Percentiles rank a stretch among this genome's conserved stretches.
These are phyloP conservation scores for Nomada fucata DNA, from an alignment of 2,888 invertebrate genomes.

Conservation along the genomic window DNA sequence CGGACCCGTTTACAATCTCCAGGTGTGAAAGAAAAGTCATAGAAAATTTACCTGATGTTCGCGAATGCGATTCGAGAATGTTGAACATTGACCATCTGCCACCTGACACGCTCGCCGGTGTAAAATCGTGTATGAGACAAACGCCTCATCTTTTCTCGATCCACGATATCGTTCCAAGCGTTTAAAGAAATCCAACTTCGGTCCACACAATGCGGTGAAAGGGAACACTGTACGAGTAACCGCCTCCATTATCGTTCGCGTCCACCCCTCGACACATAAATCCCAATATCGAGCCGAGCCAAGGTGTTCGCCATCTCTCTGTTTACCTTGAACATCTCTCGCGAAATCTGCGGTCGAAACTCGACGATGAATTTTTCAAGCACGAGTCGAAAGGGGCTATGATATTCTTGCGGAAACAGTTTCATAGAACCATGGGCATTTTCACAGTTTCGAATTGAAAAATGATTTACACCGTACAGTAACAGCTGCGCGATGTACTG, in stretches of 20 bases:
- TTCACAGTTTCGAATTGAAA: too few species aligned
- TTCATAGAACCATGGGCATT: too few species aligned
- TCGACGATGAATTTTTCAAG: too few species aligned
- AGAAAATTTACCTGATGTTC: constrained; percentile 78
- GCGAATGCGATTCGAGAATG: constrained; percentile 80
- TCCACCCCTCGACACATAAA: constrained; percentile 51
- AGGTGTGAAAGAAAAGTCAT: background rate
- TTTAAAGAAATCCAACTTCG: constrained; percentile 2
- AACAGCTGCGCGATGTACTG: too few species aligned
- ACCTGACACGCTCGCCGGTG: constrained; percentile 79
- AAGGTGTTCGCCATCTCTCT: constrained; percentile 31
- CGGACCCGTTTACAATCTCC: background rate
- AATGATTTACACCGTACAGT: too few species aligned
- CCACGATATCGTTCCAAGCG: background rate
- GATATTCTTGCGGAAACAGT: too few species aligned
- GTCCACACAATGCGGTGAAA: constrained; percentile 4
- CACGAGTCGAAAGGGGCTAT: too few species aligned
- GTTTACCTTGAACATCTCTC: background rate
- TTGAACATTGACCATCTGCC: constrained; percentile 82
- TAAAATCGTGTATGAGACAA: constrained; percentile 76
- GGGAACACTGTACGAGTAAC: constrained; percentile 16
- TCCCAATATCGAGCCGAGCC: constrained; percentile 37
- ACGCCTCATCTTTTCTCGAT: constrained; percentile 69
- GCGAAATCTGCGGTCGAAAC: too few species aligned
- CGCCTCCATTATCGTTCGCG: constrained; percentile 66